Conservation (phyloP, 2,888 invertebrate species). For the Gasteruption jaculator region DNA sequence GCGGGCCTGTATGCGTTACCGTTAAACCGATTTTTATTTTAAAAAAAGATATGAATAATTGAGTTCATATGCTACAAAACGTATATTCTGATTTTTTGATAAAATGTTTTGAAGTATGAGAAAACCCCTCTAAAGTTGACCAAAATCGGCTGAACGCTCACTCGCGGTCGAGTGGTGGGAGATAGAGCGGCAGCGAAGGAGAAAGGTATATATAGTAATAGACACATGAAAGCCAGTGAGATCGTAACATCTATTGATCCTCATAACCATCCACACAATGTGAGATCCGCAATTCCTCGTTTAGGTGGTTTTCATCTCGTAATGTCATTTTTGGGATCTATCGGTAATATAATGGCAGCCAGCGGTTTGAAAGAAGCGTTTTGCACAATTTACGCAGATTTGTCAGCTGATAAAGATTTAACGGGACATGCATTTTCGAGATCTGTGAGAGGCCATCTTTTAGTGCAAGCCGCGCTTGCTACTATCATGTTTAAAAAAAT, state of each 20-base stretch:
- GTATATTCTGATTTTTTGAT: too few relatives aligned
- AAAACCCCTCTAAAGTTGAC: too few relatives aligned
- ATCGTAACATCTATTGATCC: constrained; percentile 28
- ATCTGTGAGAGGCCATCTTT: constrained; percentile 29
- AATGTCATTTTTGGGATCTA: constrained; percentile 38
- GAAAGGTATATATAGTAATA: too few relatives aligned
- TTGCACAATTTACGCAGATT: constrained; percentile 29
- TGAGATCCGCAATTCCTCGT: constrained; percentile 26
- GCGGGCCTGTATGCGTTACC: too few relatives aligned
- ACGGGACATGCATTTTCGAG: constrained; percentile 35
- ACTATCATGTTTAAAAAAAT: constrained; percentile 25
- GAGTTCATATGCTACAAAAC: too few relatives aligned
- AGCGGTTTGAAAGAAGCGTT: constrained; percentile 33
- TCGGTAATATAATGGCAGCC: constrained; percentile 42
- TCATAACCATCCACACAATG: constrained; percentile 24
- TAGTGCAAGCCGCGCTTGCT: constrained; percentile 31
- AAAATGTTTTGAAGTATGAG: too few relatives aligned
- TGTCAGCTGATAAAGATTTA: constrained; percentile 33
- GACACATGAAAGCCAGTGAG: constrained; percentile 32
- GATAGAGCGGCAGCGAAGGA: too few relatives aligned
- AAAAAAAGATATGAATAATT: too few relatives aligned
- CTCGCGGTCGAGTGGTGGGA: too few relatives aligned
- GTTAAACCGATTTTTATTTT: too few relatives aligned
- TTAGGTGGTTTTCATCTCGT: constrained; percentile 38
- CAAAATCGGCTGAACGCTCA: too few relatives aligned